phyloP scores from a whole-genome alignment of 2,888 invertebrate genomes.

The Cheilosia impressa region DNA sequence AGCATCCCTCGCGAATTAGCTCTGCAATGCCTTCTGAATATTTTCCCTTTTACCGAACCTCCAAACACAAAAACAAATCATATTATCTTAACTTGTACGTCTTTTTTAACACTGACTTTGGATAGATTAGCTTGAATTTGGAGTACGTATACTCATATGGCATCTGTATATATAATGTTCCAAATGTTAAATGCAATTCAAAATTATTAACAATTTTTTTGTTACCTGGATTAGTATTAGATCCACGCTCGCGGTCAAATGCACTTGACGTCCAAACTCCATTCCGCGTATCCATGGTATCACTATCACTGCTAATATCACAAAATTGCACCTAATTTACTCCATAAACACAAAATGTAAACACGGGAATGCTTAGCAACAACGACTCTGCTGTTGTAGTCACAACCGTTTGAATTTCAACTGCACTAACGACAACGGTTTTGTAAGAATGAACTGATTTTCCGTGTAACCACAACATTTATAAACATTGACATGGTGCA shows the following conservation, averaged over 20 bases:
- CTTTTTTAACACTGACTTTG: no score
- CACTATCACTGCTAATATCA: constrained; percentile 22
- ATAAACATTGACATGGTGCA: constrained; percentile 42
- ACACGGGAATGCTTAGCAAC: constrained; percentile 4
- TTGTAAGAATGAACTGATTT: constrained; percentile 38
- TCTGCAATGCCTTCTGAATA: no score
- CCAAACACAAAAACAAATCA: no score
- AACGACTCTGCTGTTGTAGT: not conserved
- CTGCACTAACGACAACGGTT: constrained; percentile 26
- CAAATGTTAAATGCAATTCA: not conserved
- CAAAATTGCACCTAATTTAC: constrained; percentile 1
- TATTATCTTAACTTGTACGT: no score
- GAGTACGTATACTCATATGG: no score
- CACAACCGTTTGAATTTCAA: constrained; percentile 20
- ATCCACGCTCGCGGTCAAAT: constrained; percentile 6
- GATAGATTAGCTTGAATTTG: no score
- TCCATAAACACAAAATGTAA: constrained; percentile 1
- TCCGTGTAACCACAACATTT: constrained; percentile 33
- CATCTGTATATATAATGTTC: no score
- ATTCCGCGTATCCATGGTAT: constrained; percentile 57
- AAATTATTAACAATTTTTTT: not conserved
- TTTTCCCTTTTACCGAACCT: no score
- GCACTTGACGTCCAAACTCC: constrained; percentile 53
- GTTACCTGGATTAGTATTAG: constrained; percentile 54
- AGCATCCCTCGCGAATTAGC: no score